phyloP scores from a whole-genome alignment of 1,140 invertebrate genomes.

The Euschistus heros region DNA sequence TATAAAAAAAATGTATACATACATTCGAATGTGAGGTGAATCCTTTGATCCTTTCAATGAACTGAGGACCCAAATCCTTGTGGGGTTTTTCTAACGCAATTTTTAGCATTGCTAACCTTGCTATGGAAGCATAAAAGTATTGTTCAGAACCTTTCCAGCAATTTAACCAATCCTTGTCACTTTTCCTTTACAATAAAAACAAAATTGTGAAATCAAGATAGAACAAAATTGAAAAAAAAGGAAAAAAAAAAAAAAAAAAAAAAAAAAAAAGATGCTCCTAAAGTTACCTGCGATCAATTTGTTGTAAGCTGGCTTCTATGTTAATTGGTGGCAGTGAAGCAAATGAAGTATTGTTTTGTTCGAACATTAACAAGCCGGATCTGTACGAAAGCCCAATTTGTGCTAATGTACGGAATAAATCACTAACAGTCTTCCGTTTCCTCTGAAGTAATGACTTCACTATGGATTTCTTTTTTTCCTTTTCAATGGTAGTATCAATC shows the following conservation, averaged over 20 bases:
- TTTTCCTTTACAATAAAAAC: slow-evolving; percentile 34
- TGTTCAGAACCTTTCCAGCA: slow-evolving; percentile 63
- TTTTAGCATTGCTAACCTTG: slow-evolving; percentile 54
- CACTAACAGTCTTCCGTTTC: slow-evolving; percentile 68
- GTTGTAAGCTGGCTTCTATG: slow-evolving; percentile 40
- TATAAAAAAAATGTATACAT: background rate
- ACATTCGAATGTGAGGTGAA: slow-evolving; percentile 47
- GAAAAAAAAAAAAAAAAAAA: background rate
- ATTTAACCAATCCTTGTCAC: slow-evolving; percentile 43
- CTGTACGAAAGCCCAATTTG: slow-evolving; percentile 69
- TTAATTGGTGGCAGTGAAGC: slow-evolving; percentile 47
- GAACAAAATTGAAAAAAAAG: background rate
- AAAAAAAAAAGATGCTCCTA: slow-evolving; percentile 19
- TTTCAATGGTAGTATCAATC: slow-evolving; percentile 48
- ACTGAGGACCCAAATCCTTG: slow-evolving; percentile 65
- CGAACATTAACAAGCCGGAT: slow-evolving; percentile 50
- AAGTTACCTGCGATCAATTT: slow-evolving; percentile 39
- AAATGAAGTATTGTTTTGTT: slow-evolving; percentile 35
- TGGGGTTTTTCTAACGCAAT: slow-evolving; percentile 49
- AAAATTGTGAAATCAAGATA: background rate
- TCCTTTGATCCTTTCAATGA: slow-evolving; percentile 74
- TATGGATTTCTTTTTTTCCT: slow-evolving; percentile 65
- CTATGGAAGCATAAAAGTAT: slow-evolving; percentile 63
- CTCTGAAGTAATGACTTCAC: slow-evolving; percentile 71
- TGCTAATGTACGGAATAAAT: slow-evolving; percentile 68